Evolutionary conservation across 2,113 vertebrate species (phyloP), one percentile per base, ranked within the genome.

Genomic region (Propithecus coquereli): DNA sequence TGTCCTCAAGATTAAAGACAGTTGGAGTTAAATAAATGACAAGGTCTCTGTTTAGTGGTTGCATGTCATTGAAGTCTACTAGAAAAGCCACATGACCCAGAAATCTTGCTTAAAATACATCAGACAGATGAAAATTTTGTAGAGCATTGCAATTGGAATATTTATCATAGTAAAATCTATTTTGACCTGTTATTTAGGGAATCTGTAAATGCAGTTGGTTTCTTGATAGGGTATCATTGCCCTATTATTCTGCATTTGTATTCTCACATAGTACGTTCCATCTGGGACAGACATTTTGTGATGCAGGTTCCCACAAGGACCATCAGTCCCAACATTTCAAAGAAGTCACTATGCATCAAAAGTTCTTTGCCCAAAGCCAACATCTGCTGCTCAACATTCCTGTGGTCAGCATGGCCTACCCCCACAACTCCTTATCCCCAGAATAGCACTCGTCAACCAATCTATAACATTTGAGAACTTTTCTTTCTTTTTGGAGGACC

Each of bases 1-100:
- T 73, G 71, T 61, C 83, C 94, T 97, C 71, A 71, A 97, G 96
- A 98, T 97, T 96, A 98, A 97, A 97, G 98, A 85, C 43, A 73
- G 94, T 37, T n/a, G 88, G 81, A 96, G 87, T 95, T 83, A 96
- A 92, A 95, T 86, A 94, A 63, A 97, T 92, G 98, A 95, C 81
- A 84, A 94, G 96, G 93, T 79, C 94, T 92, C 68, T 92, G 43
- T n/a, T 93, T 76, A 71, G 96, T 90, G 94, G 96, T 57, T 92
- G 12, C 61, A 79, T 74, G 87, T 95, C 96, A 97, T 23, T 97
- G 90, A 94, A 88, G 87, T 92, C 77, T 85, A 92, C 87, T 59
- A 90, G 82, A 96, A 97, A 97, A 97, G 94, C 92, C 97, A 94
- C 95, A 96, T 22, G 84, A 47, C 61, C 85, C 63, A 96, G 43